A percentile compares a stretch with the other conserved stretches of the same genome.
phyloP scores from a whole-genome alignment of 2,888 invertebrate species.

The Drosophila gaucha region DNA sequence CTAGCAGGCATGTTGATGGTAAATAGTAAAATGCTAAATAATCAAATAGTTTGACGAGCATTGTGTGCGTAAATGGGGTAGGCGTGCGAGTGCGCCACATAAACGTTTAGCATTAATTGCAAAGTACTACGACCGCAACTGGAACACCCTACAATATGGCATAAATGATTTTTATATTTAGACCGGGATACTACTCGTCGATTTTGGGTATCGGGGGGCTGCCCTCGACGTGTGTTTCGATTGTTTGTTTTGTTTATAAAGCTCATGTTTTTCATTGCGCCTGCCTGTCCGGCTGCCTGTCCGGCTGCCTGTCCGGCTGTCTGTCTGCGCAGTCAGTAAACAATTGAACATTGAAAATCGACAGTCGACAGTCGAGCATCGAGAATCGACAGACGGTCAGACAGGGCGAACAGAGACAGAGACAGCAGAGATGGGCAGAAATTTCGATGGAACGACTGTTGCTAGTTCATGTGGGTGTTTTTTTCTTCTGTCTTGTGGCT shows the following conservation, averaged over 20 bases:
- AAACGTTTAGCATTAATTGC: conserved; percentile 58
- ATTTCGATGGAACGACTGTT: conserved; percentile 49
- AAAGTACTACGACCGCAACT: conserved; percentile 25
- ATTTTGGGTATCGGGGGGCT: conserved; percentile 8
- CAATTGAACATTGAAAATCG: conserved; percentile 60
- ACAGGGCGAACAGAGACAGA: conserved; percentile 15
- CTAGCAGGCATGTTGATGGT: neutral
- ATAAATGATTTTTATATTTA: conserved; percentile 3
- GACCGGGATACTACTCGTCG: neutral
- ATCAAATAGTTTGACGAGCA: conserved; percentile 4
- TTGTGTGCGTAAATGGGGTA: conserved; percentile 2
- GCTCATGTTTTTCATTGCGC: conserved; percentile 73
- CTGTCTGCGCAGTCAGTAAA: conserved; percentile 56
- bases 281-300: neutral
- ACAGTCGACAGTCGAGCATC: conserved; percentile 40
- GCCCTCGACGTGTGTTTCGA: conserved; percentile 60
- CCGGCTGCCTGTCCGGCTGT: conserved; percentile 8
- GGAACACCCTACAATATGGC: neutral
- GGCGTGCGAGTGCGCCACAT: conserved; percentile 31
- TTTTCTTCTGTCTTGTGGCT: neutral
- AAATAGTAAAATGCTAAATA: neutral
- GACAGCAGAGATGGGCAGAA: conserved; percentile 17
- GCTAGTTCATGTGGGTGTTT: conserved; percentile 51
- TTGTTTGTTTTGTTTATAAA: conserved; percentile 81
- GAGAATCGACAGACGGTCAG: conserved; percentile 38